These are phyloP conservation scores for Torymus auratus DNA, from an alignment of 2,888 invertebrate species.

Conservation along the genomic window DNA sequence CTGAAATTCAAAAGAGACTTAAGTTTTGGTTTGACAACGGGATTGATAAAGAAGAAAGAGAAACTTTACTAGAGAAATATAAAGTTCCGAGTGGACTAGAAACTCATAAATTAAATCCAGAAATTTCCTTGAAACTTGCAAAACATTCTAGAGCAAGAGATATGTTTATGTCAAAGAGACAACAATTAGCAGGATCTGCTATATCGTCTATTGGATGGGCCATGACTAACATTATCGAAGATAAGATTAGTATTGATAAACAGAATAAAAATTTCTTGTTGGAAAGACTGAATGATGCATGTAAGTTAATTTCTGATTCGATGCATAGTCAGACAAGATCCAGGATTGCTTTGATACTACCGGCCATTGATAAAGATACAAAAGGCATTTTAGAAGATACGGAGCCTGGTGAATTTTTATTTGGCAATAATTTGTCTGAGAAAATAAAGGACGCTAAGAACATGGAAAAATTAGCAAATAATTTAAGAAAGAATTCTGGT, in stretches of 20 bases:
- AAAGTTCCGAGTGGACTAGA: neutral
- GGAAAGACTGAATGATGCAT: neutral
- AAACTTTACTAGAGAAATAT: conserved; percentile 1
- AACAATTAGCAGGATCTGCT: neutral
- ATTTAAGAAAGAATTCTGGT: neutral
- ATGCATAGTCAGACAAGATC: neutral
- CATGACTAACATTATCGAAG: neutral
- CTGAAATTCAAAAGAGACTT: no score
- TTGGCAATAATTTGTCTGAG: conserved; percentile 42
- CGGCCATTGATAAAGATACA: neutral
- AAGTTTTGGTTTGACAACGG: no score
- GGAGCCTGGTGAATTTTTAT: conserved; percentile 40
- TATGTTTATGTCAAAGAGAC: neutral
- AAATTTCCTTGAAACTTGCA: neutral
- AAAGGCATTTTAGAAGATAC: conserved; percentile 25
- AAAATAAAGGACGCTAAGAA: conserved; percentile 42
- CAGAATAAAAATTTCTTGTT: neutral
- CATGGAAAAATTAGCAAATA: conserved; percentile 39
- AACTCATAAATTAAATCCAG: neutral
- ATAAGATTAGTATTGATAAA: neutral
- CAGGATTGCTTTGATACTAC: conserved; percentile 3
- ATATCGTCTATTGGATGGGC: neutral
- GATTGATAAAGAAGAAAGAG: no score
- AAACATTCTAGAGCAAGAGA: neutral
- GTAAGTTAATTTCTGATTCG: neutral